Conservation (phyloP, 1,140 invertebrate genomes). For the Xylocopa sonorina region DNA sequence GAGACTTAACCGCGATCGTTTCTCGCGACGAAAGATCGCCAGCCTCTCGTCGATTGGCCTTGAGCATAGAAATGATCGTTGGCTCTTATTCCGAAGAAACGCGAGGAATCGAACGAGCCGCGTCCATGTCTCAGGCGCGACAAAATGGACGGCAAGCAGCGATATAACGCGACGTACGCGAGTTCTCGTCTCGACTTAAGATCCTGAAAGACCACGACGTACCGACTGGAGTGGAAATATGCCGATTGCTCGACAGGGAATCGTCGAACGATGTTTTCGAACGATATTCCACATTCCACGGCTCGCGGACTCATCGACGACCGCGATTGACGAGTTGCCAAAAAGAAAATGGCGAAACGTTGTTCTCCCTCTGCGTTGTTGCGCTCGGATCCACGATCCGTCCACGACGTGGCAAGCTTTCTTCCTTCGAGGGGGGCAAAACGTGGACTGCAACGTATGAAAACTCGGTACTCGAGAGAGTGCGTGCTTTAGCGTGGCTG, state of each 20-base stretch:
- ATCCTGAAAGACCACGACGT: background rate
- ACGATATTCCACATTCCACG: background rate
- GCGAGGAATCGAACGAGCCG: background rate
- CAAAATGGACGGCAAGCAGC: no score
- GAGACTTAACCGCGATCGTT: background rate
- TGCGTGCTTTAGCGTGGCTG: constrained; percentile 15
- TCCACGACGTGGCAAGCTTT: background rate
- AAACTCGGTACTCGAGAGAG: constrained; percentile 6
- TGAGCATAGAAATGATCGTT: background rate
- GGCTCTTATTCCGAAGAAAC: background rate
- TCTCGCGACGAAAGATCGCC: background rate
- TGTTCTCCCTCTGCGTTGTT: background rate
- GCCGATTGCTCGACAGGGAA: background rate
- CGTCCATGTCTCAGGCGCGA: no score
- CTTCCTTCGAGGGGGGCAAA: background rate
- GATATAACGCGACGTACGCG: no score
- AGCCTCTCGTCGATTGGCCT: background rate
- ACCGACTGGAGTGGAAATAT: background rate
- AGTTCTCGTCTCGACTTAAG: no score
- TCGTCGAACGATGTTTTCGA: background rate
- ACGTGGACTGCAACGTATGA: constrained; percentile 10
- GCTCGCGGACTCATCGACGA: background rate
- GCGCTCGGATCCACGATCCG: background rate
- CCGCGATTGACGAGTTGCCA: constrained; percentile 14
- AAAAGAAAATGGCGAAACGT: constrained; percentile 2